Base-by-base conservation (phyloP, 2,113 vertebrate species). In the Macroglossus sobrinus region DNA sequence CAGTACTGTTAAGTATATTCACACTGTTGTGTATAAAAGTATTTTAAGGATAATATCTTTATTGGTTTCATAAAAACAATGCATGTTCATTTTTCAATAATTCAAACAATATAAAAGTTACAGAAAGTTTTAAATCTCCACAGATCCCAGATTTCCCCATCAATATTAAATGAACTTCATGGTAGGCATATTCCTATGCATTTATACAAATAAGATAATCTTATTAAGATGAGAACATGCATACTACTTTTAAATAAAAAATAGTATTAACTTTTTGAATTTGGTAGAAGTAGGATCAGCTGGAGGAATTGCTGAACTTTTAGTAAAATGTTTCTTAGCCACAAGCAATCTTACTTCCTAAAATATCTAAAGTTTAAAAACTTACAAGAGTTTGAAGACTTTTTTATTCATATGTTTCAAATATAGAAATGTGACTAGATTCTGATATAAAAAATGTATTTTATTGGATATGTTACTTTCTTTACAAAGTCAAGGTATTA, bases 311-410 rank as follows among this genome's bases (percentile, higher is more conserved):
- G 30, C 40, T 92, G 33, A 94, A 64, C 35, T 76, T 85, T 76
- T 85, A 88, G n/a, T 53, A 92, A 94, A 78, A 82, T 45, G 15
- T 69, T 96, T 86, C 47, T 82, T 55, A 69, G 24, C 63, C 28
- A 89, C 19, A 82, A 87, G 53, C 93, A 4, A 82, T 55, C 33
- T 91, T 96, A 94, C 57, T 91, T 93, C 26, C 57, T 93, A 91
- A 89, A 93, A 76, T 89, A 91, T 16, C 21, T 30, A 78, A 94
- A 38, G 28, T 84, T 96, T 88, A 14, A 96, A 84, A 96, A 87
- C 64, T 69, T 87, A 82, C 78, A 71, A 81, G 43, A 90, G 66
- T 68, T 90, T 87, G 68, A 84, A 89, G 38, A 69, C n/a, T 63
- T n/a, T 89, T 88, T 45, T 61, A 75, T 88, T 38, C 72, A 0